Percentiles rank a stretch among this genome's conserved stretches.
These are phyloP conservation scores for Caenorhabditis doughertyi DNA, from an alignment of 2,888 invertebrate genomes.

Conservation along the genomic window DNA sequence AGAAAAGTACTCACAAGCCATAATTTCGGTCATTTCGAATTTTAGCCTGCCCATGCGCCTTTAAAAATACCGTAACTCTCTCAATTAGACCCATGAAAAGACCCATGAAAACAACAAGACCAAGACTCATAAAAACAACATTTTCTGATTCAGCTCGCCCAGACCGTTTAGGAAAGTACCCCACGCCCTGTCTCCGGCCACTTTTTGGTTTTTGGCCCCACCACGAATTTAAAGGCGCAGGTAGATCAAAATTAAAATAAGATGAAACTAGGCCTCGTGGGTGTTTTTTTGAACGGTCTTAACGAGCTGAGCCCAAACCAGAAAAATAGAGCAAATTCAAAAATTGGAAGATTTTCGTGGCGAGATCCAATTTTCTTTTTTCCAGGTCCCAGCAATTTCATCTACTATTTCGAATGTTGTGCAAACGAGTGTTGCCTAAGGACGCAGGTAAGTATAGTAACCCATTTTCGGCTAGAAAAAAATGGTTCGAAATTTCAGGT, in stretches of 20 bases:
- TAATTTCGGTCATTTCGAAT: background rate
- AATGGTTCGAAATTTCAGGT: too few species aligned
- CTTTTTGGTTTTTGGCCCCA: too few species aligned
- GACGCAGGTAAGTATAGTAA: constrained; percentile 39
- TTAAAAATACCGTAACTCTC: too few species aligned
- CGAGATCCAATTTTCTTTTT: constrained; percentile 7
- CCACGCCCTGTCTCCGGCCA: too few species aligned
- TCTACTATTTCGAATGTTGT: constrained; percentile 63
- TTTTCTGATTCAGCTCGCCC: too few species aligned
- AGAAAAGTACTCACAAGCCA: background rate
- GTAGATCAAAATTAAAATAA: constrained; percentile 3
- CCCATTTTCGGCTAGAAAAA: too few species aligned
- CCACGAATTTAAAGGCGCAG: background rate
- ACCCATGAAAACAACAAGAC: too few species aligned
- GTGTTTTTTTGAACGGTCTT: background rate
- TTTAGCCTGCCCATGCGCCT: too few species aligned
- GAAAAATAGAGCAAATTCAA: background rate
- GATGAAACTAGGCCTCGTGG: background rate
- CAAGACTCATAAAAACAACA: too few species aligned
- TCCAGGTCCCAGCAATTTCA: constrained; percentile 53
- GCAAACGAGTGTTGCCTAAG: constrained; percentile 59
- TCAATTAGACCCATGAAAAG: too few species aligned
- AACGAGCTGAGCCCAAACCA: constrained; percentile 8
- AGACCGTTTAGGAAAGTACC: too few species aligned
- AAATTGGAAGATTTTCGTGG: too few species aligned